Evolutionary conservation across 2,797 vertebrate genomes (phyloP).

Genomic region (Tokudaia tokunoshimensis): DNA sequence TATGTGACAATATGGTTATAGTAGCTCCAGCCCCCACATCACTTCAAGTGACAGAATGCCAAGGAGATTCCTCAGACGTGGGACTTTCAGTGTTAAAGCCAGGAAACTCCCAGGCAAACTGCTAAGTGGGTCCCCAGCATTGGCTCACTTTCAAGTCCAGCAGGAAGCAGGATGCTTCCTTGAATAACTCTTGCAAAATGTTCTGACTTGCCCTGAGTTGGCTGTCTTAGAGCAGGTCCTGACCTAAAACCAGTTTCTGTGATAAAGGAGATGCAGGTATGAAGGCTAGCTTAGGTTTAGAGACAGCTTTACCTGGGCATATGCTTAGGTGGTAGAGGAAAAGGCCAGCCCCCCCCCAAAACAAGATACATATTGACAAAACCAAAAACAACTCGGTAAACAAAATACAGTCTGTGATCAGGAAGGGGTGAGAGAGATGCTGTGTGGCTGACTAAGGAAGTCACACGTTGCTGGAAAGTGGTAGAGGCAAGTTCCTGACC

Average conservation of each 20-base stretch:
- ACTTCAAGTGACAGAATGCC: neutral
- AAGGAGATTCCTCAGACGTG: neutral
- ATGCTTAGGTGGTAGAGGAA: too few relatives aligned
- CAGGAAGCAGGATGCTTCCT: constrained; percentile 16
- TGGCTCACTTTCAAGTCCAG: neutral
- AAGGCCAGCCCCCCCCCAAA: neutral
- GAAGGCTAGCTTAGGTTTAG: neutral
- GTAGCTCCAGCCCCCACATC: neutral
- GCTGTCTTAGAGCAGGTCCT: neutral
- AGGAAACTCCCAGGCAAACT: constrained; percentile 1
- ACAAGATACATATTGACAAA: neutral
- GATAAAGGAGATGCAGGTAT: neutral
- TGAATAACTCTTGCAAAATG: constrained; percentile 19
- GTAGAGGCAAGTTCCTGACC: neutral
- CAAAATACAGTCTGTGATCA: neutral
- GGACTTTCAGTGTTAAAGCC: constrained; percentile 49
- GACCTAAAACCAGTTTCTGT: neutral
- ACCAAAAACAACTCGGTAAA: neutral
- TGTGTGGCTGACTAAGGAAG: neutral
- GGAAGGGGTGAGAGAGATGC: neutral
- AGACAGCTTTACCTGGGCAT: neutral
- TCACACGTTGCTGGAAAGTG: neutral
- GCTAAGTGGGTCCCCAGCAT: neutral
- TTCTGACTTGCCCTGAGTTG: neutral
- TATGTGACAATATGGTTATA: neutral